A percentile compares a stretch with the other conserved stretches of the same genome.
These are phyloP conservation scores for Acanthiza pusilla DNA, from an alignment of 2,797 vertebrate species.

Conservation along the genomic window DNA sequence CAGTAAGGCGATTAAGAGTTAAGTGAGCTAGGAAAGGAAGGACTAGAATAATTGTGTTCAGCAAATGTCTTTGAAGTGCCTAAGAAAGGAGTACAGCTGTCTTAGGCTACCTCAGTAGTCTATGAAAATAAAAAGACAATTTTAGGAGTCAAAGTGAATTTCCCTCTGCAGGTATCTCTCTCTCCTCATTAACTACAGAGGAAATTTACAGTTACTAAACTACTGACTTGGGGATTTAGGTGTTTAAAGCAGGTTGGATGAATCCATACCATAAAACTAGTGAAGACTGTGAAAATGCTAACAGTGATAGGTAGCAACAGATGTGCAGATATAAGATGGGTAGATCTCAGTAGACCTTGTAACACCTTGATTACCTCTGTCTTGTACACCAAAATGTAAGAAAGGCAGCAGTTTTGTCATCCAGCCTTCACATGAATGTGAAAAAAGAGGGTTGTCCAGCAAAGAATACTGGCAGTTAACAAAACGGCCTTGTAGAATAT, in stretches of 20 bases:
- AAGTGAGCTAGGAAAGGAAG: background rate
- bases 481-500: background rate
- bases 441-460: background rate
- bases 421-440: background rate
- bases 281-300: background rate
- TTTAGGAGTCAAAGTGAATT: background rate
- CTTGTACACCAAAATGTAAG: background rate
- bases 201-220: background rate
- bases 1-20: background rate
- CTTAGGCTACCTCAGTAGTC: background rate
- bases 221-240: background rate
- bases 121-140: background rate
- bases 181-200: background rate
- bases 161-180: background rate
- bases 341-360: background rate
- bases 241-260: background rate
- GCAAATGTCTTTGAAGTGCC: background rate
- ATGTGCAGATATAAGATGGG: background rate
- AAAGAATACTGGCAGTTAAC: background rate
- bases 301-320: background rate
- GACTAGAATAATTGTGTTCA: background rate
- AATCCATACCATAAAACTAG: background rate
- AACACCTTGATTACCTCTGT: background rate
- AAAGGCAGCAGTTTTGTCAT: background rate
- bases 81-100: background rate